Conservation (phyloP, 1,140 invertebrate genomes). For the Oreohelix idahoensis region DNA sequence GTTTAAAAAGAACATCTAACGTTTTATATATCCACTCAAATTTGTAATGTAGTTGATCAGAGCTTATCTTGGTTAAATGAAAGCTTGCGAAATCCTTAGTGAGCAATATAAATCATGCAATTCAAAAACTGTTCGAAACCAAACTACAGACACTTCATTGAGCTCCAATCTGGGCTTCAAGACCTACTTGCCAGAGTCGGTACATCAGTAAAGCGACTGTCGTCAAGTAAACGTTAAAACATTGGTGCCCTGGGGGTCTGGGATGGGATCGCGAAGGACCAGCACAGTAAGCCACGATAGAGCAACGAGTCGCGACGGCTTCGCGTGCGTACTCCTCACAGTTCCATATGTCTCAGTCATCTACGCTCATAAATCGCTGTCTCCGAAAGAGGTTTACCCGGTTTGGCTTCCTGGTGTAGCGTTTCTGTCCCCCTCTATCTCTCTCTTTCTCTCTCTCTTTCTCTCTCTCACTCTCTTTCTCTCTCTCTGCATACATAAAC, state of each 20-base stretch:
- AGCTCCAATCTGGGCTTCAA: too few relatives aligned
- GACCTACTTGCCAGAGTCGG: too few relatives aligned
- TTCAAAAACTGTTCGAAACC: too few relatives aligned
- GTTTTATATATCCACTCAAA: too few relatives aligned
- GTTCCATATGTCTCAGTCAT: background rate
- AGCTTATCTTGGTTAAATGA: too few relatives aligned
- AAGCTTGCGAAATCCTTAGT: too few relatives aligned
- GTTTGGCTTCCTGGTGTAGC: background rate
- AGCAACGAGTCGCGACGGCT: background rate
- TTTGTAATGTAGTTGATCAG: too few relatives aligned
- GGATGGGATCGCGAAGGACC: background rate
- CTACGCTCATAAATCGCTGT: background rate
- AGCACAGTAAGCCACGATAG: background rate
- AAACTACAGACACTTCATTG: too few relatives aligned
- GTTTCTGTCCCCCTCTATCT: background rate
- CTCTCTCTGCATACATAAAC: too few relatives aligned
- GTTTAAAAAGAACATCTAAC: too few relatives aligned
- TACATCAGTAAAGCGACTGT: background rate
- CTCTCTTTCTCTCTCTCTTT: conserved; percentile 3
- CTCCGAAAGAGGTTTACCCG: background rate
- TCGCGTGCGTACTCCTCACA: background rate
- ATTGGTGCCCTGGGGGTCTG: background rate
- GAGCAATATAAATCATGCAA: too few relatives aligned
- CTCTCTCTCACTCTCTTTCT: too few relatives aligned
- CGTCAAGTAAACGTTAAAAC: background rate